A percentile compares a stretch with the other conserved stretches of the same genome.
phyloP scores from a whole-genome alignment of 2,797 vertebrate genomes.

The Saxicola maurus region DNA sequence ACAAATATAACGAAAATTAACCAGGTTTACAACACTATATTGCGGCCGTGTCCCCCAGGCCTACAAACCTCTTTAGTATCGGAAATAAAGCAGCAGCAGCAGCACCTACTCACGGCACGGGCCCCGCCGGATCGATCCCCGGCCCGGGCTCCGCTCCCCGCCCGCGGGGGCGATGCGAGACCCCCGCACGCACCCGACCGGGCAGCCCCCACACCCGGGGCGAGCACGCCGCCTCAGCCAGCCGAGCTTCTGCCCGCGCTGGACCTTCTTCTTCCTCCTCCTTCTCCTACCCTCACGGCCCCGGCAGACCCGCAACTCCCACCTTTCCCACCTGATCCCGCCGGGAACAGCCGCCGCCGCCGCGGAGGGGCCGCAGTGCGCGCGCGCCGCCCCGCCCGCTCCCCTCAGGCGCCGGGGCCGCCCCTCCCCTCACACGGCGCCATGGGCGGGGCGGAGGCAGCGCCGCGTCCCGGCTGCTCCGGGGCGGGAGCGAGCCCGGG shows the following conservation, averaged over 20 bases:
- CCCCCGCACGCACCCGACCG: not conserved
- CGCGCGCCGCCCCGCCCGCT: too few species aligned
- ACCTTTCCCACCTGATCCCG: not conserved
- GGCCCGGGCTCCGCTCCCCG: not conserved
- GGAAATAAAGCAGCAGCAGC: not conserved
- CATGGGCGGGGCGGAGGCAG: too few species aligned
- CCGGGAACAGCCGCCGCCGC: too few species aligned
- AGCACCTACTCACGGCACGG: not conserved
- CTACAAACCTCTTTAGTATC: accelerated
- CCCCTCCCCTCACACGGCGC: too few species aligned
- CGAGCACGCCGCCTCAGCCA: not conserved
- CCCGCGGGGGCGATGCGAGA: not conserved
- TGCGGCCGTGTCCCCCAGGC: accelerated
- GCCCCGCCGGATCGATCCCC: not conserved
- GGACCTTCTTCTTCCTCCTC: not conserved
- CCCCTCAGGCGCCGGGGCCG: too few species aligned
- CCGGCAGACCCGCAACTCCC: not conserved
- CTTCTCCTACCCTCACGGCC: not conserved
- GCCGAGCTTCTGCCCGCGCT: not conserved
- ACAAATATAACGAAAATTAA: accelerated
- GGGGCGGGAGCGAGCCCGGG: too few species aligned
- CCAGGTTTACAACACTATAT: accelerated
- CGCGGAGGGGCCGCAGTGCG: not conserved
- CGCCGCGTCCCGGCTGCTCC: too few species aligned
- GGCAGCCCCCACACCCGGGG: too few species aligned